phyloP scores from a whole-genome alignment of 2,888 invertebrate genomes.

The Philonicus albiceps region DNA sequence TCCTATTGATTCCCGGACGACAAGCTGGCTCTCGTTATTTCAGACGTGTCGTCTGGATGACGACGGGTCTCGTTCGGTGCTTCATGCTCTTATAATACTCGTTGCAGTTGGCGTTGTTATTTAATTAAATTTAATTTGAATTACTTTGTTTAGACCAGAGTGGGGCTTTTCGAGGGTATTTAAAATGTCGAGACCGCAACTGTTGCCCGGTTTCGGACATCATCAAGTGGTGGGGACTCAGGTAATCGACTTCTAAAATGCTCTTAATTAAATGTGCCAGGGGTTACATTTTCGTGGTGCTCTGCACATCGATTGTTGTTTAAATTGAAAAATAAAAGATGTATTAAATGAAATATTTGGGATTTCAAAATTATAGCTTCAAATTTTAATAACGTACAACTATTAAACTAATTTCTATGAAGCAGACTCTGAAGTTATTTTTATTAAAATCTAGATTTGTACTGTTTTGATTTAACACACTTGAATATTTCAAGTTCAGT shows the following conservation, averaged over 20 bases:
- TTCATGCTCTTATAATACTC: not conserved
- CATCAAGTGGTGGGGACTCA: not conserved
- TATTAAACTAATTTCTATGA: no score
- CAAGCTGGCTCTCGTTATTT: not conserved
- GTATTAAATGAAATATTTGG: not conserved
- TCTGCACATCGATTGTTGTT: not conserved
- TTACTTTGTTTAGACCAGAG: not conserved
- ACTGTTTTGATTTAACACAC: no score
- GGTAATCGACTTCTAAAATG: not conserved
- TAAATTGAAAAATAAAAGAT: not conserved
- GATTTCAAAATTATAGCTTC: not conserved
- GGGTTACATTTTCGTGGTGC: not conserved
- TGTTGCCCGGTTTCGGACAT: not conserved
- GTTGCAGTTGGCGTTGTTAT: not conserved
- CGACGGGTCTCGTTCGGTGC: not conserved
- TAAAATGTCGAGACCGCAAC: not conserved
- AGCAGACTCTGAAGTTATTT: no score
- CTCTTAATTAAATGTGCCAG: not conserved
- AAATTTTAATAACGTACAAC: no score
- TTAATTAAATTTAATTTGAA: not conserved
- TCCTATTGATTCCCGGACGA: not conserved
- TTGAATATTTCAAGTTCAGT: no score
- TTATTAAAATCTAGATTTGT: no score
- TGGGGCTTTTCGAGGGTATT: not conserved
- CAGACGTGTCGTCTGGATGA: not conserved